Evolutionary conservation across 2,797 vertebrate genomes (phyloP), one percentile per base, ranked within the genome.

Genomic region (Xerus rutilus): DNA sequence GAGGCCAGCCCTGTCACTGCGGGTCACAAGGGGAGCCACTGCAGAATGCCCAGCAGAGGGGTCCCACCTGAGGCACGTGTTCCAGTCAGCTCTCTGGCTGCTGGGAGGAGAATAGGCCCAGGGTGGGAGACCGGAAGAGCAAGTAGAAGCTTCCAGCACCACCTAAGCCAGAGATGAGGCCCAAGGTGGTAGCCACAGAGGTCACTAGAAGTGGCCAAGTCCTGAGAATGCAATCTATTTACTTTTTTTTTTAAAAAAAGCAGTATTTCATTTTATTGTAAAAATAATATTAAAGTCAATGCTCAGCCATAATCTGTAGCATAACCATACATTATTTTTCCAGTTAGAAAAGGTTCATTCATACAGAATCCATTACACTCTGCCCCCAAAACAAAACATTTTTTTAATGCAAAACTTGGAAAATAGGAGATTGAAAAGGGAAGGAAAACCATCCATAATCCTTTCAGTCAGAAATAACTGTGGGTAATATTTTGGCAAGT

Each of bases 11-110:
- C 6, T 20, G 59, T 57, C 32, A 15, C 39, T 9, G 43, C 15
- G 13, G 13, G 39, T 52, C 30, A 6, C 14, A 9, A 1, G 7
- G 49, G 35, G 49, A 79, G 32, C 18, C 32, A 0, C 39, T 0
- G 35, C 28, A 45, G 76, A 7, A 13, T 1, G 52, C 83, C 23
- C 43, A n/a, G 47, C 23, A 12, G 65, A 21, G 32, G 23, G 12
- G 18, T 35, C 4, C 0, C 0, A 6, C 25, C 49, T 4, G 35
- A 32, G 2, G 0, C 0, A 0, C 0, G 1, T 25, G 35, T 73
- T 78, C 74, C 30, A 20, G 59, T 47, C 65, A 39, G 59, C 43
- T 5, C 45, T 52, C 91, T 8, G 28, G 43, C 65, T 47, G n/a
- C 32, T 14, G 15, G 1, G 54, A 12, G 62, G 73, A 84, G 28